Evolutionary conservation across 2,888 invertebrate species (phyloP), one percentile per base, ranked within the genome.

Genomic region (Drosophila melanosoma): DNA sequence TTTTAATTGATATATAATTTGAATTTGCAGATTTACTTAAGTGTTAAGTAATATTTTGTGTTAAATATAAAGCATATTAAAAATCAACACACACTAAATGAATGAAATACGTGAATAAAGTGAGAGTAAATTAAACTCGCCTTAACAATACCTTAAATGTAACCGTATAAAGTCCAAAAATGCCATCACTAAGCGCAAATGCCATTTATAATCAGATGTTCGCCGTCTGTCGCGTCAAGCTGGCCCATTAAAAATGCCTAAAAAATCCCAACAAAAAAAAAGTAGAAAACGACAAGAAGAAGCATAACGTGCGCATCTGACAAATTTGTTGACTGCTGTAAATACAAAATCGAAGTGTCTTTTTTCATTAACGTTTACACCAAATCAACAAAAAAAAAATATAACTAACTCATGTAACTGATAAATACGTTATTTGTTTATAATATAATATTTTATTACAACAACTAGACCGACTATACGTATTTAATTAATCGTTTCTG

Each of bases 271-370:
- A 78, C 23, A 83, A 45, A 20, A 15, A 29, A 29, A 29, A 7
- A 23, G 15, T 23, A 23, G 45, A 45, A 45, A 23, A 32, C 10
- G 1, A 4, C 20, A 81, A 82, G 81, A 82, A 69, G 82, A 75
- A 84, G 83, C 68, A 74, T 51, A 79, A 69, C 69, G 81, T 80
- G 77, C 81, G 81, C 86, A 83, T 78, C 79, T 79, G 78, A 81
- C 53, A 69, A 66, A 59, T 81, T 76, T 77, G 64, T 72, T 45
- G 61, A 45, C 57, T 72, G 73, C 63, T 69, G 79, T 79, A 86
- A 81, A 82, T 83, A 80, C 33, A 67, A 79, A 86, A 81, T 82
- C 84, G 78, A 87, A 72, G 69, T 59, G 54, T 56, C 33, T 67
- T 40, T 66, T 52, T 59, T 49, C 45, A 53, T 64, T 45, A 40